A percentile compares a stretch with the other conserved stretches of the same genome.
Evolutionary conservation across 2,888 invertebrate species (phyloP).

Genomic region (Bembecia ichneumoniformis): DNA sequence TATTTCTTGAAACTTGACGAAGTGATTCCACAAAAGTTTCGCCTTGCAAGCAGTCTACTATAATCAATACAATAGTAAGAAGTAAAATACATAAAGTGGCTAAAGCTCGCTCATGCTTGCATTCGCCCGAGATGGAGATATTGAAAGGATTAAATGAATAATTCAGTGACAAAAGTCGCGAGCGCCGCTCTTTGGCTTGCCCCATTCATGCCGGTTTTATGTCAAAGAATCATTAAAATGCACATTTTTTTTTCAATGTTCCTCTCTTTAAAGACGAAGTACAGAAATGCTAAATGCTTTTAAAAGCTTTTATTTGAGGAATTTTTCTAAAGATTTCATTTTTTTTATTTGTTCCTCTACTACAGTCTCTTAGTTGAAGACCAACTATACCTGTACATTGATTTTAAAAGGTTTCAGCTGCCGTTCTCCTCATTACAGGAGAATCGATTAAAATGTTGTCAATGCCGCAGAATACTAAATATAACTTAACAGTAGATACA

Average conservation of each 20-base stretch:
- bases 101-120: constrained; percentile 19
- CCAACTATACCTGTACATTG: too few species aligned
- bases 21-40: neutral
- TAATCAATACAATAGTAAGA: constrained; percentile 32
- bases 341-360: too few species aligned
- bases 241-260: constrained; percentile 45
- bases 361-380: too few species aligned
- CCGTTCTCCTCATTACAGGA: too few species aligned
- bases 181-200: constrained; percentile 33
- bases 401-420: too few species aligned
- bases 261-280: constrained; percentile 16
- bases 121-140: constrained; percentile 36
- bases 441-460: too few species aligned
- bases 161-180: constrained; percentile 49
- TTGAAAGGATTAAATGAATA: constrained; percentile 62
- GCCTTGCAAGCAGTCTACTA: neutral
- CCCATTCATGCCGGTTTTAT: constrained; percentile 36
- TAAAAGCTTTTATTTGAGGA: neutral
- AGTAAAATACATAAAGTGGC: constrained; percentile 20
- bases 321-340: neutral
- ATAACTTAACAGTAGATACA: too few species aligned
- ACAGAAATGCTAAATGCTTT: neutral
- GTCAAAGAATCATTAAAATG: constrained; percentile 48
- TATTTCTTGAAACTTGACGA: too few species aligned
- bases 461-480: too few species aligned